Conservation (phyloP, 2,888 invertebrate species). For the Neria commutata region DNA sequence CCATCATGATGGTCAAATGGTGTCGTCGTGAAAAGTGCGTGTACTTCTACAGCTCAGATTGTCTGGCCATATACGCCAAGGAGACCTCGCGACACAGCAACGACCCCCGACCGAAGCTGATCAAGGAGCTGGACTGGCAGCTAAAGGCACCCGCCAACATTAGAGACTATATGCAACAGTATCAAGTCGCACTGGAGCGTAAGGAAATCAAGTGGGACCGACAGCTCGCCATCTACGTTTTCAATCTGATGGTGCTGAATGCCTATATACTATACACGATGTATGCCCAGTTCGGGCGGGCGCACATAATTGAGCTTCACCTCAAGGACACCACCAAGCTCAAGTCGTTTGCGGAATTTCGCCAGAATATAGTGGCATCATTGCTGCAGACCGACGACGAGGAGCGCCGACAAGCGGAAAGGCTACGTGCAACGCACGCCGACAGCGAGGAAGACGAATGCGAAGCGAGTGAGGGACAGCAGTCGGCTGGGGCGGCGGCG, state of each 20-base stretch:
- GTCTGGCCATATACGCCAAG: slow-evolving; percentile 43
- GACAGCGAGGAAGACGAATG: too few relatives aligned
- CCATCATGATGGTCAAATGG: slow-evolving; percentile 47
- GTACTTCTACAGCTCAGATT: slow-evolving; percentile 47
- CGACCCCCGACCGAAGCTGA: slow-evolving; percentile 39
- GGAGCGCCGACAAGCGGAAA: background rate
- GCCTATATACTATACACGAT: slow-evolving; percentile 36
- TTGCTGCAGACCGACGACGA: slow-evolving; percentile 32
- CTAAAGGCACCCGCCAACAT: slow-evolving; percentile 28
- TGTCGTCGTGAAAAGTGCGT: slow-evolving; percentile 37
- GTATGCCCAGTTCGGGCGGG: slow-evolving; percentile 28
- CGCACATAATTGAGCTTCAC: slow-evolving; percentile 4
- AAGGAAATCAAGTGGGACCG: slow-evolving; percentile 35
- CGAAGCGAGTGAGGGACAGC: background rate
- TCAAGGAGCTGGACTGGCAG: slow-evolving; percentile 44
- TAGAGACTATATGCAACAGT: slow-evolving; percentile 32
- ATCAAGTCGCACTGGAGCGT: slow-evolving; percentile 35
- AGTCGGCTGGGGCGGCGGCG: background rate
- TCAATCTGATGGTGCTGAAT: slow-evolving; percentile 41
- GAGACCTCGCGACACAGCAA: slow-evolving; percentile 39
- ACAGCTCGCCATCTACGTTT: slow-evolving; percentile 35
- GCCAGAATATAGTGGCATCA: slow-evolving; percentile 36
- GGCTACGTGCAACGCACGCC: background rate
- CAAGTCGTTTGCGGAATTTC: slow-evolving; percentile 39
- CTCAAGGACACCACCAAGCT: slow-evolving; percentile 13